Evolutionary conservation across 2,113 vertebrate genomes (phyloP).

Genomic region (Daphoenositta chrysoptera): DNA sequence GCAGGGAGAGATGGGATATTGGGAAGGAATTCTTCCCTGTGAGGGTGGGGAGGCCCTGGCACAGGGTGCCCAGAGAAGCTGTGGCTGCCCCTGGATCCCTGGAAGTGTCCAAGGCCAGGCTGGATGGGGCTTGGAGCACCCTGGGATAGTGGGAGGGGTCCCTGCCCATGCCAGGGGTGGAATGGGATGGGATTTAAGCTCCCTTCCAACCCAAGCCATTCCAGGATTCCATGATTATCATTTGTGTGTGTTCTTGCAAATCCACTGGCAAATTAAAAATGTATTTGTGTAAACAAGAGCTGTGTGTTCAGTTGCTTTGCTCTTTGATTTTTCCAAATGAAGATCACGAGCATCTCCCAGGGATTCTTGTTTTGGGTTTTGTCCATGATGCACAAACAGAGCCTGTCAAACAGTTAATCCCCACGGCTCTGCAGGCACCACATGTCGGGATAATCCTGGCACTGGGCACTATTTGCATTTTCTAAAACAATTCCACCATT

Average conservation of each 20-base stretch:
- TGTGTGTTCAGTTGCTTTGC: not conserved
- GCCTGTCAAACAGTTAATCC: not conserved
- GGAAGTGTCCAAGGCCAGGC: rapidly evolving
- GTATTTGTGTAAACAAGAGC: not conserved
- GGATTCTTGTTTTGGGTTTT: not conserved
- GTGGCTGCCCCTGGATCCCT: not conserved
- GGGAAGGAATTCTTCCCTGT: not conserved
- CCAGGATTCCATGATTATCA: not conserved
- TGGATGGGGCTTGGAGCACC: not conserved
- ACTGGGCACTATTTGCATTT: not conserved
- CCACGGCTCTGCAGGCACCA: not conserved
- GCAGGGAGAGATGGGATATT: not conserved
- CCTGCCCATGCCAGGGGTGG: not conserved
- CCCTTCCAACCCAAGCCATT: not conserved
- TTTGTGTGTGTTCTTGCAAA: not conserved
- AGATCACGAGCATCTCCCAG: not conserved
- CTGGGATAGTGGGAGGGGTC: not conserved
- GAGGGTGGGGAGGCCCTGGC: not conserved
- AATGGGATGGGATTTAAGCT: rapidly evolving
- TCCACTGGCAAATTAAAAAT: not conserved
- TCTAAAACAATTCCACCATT: slow-evolving; percentile 13
- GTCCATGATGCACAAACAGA: rapidly evolving
- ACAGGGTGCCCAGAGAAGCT: not conserved
- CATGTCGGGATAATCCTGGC: not conserved
- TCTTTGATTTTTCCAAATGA: not conserved